phyloP scores from a whole-genome alignment of 2,113 vertebrate genomes.

The Anguilla japonica region DNA sequence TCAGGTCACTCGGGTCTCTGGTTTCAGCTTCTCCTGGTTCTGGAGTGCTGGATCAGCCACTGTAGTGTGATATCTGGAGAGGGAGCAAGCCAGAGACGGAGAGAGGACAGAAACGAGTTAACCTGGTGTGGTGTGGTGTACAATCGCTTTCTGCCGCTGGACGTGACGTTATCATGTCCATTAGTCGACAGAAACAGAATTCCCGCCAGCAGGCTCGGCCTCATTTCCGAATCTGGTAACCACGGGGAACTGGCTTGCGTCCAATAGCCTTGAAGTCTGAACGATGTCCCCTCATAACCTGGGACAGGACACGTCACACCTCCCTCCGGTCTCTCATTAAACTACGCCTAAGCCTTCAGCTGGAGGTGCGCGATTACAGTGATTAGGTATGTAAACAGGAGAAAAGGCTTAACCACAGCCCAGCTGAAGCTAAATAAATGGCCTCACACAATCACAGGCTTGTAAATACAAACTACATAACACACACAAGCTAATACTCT shows the following conservation, averaged over 20 bases:
- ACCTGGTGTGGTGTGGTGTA: background rate
- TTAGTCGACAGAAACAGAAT: background rate
- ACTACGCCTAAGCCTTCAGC: too few species aligned
- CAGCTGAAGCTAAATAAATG: too few species aligned
- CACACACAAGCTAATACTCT: too few species aligned
- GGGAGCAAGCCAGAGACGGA: slow-evolving; percentile 14
- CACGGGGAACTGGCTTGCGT: background rate
- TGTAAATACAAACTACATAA: too few species aligned
- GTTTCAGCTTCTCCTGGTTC: slow-evolving; percentile 75
- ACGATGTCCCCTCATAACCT: too few species aligned
- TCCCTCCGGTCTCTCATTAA: too few species aligned
- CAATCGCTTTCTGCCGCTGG: background rate
- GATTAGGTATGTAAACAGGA: too few species aligned
- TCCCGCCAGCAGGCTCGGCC: background rate
- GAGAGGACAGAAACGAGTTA: background rate
- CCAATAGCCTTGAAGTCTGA: background rate
- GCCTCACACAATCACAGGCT: too few species aligned
- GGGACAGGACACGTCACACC: too few species aligned
- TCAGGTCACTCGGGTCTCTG: slow-evolving; percentile 30
- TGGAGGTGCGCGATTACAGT: too few species aligned
- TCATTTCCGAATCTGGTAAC: background rate
- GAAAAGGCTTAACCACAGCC: too few species aligned
- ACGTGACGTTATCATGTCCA: background rate
- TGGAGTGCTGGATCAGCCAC: slow-evolving; percentile 92
- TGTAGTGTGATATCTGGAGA: slow-evolving; percentile 86